Evolutionary conservation across 2,888 invertebrate species (phyloP).

Genomic region (Fabriciana adippe): DNA sequence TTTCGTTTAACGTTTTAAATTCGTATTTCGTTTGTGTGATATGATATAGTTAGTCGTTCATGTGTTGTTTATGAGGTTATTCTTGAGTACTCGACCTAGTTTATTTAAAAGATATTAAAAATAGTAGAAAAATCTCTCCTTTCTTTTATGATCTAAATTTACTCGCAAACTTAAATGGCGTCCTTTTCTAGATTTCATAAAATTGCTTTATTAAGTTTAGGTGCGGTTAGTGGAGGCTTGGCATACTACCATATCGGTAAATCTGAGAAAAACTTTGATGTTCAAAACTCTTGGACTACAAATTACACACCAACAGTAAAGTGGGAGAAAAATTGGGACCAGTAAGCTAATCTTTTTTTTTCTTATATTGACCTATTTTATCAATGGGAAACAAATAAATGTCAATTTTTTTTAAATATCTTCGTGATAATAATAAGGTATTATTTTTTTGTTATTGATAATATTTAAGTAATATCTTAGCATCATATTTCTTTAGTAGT

Average conservation of each 20-base stretch:
- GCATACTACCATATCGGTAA: constrained; percentile 82
- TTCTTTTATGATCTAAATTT: not conserved
- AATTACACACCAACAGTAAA: constrained; percentile 84
- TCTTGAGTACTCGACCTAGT: constrained; percentile 7
- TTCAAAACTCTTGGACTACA: constrained; percentile 87
- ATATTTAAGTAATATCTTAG: no score
- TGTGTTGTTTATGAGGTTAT: constrained; percentile 1
- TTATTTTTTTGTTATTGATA: not conserved
- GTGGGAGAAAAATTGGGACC: constrained; percentile 96
- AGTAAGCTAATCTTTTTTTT: constrained; percentile 76
- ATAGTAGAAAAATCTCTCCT: not conserved
- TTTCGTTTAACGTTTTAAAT: not conserved
- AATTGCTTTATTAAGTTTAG: constrained; percentile 81
- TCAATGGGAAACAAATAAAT: not conserved
- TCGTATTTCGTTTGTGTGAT: not conserved
- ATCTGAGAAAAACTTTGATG: constrained; percentile 71
- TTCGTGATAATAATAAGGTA: not conserved
- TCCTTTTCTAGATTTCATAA: constrained; percentile 82
- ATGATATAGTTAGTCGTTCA: constrained; percentile 2
- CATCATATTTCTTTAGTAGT: no score
- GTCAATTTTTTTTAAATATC: not conserved
- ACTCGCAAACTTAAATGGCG: constrained; percentile 63
- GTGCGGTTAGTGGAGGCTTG: constrained; percentile 85
- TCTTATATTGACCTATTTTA: constrained; percentile 21
- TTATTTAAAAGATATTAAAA: constrained; percentile 7